phyloP scores from a whole-genome alignment of 2,888 invertebrate species.

The Heterodera filipjevi region DNA sequence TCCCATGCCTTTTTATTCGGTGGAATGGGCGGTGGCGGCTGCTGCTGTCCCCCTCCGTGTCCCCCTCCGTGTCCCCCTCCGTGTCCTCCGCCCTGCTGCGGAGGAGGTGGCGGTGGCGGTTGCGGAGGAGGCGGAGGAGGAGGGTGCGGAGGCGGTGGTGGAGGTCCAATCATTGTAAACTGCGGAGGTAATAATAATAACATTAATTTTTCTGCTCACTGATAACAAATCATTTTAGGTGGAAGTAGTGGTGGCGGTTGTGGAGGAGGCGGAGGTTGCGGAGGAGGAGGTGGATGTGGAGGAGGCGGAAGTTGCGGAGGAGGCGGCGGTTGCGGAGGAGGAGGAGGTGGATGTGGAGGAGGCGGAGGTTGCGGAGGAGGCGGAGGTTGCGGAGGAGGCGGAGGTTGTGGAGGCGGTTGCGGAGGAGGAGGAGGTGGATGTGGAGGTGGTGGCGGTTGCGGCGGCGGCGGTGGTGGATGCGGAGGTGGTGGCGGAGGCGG shows the following conservation, averaged over 20 bases:
- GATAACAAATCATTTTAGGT: too few species aligned
- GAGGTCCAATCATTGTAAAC: background rate
- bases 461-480: constrained; percentile 5
- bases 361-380: background rate
- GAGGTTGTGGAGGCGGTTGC: background rate
- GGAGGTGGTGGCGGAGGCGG: constrained; percentile 10
- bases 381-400: background rate
- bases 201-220: too few species aligned
- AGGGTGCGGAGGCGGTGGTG: background rate
- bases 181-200: too few species aligned
- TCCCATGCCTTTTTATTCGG: constrained; percentile 3
- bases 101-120: background rate
- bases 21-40: background rate
- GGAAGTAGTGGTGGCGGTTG: background rate
- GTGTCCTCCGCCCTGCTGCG: background rate
- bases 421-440: constrained; percentile 7
- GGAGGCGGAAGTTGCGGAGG: background rate
- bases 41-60: background rate
- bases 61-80: background rate
- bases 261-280: background rate
- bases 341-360: background rate
- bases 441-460: background rate
- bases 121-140: background rate
- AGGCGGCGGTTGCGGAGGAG: background rate
- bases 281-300: background rate